These are phyloP conservation scores for Apteryx owenii DNA, from an alignment of 2,113 vertebrate species.

Conservation along the genomic window DNA sequence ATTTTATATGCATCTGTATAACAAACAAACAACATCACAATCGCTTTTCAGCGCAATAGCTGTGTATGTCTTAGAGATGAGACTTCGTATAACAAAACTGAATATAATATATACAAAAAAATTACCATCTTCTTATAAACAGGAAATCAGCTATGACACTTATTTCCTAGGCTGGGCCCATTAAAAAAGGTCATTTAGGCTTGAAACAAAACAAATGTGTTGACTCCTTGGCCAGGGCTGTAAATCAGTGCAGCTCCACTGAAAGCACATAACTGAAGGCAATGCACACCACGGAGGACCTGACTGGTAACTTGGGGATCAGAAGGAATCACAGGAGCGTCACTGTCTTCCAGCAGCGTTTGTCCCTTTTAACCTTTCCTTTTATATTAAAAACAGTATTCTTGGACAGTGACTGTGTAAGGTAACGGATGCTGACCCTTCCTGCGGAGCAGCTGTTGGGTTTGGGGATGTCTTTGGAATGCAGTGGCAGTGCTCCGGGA, in stretches of 20 bases:
- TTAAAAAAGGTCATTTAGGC: neutral
- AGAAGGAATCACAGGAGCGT: neutral
- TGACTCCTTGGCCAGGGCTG: neutral
- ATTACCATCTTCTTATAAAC: neutral
- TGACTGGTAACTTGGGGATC: neutral
- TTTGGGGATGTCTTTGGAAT: neutral
- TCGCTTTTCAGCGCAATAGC: neutral
- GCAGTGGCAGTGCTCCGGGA: neutral
- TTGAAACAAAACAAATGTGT: neutral
- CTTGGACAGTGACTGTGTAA: neutral
- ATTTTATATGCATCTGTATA: neutral
- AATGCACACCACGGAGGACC: neutral
- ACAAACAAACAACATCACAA: neutral
- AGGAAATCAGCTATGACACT: neutral
- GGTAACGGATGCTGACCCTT: neutral
- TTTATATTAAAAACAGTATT: neutral
- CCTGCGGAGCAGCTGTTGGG: fast-evolving
- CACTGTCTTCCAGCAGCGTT: neutral
- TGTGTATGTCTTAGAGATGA: neutral
- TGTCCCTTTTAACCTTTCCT: neutral
- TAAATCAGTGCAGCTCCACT: constrained; percentile 8
- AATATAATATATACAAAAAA: neutral
- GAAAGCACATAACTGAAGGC: neutral
- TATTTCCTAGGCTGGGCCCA: neutral
- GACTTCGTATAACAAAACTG: neutral